Base-by-base conservation (phyloP, 2,113 vertebrate species). In the Pipra filicauda region DNA sequence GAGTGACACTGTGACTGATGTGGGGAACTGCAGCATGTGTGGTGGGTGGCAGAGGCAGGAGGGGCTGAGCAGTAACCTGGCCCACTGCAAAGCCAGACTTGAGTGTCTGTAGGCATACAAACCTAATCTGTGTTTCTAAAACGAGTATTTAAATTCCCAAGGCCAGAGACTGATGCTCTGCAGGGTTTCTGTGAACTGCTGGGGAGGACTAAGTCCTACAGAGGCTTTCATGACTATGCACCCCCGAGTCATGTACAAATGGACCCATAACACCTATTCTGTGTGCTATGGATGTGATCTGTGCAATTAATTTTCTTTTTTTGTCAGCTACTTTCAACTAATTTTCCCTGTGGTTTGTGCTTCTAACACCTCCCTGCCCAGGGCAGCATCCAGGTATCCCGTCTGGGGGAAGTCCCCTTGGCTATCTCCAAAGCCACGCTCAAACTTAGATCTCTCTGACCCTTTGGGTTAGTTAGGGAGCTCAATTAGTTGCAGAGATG, bases 21-120 rank as follows among this genome's bases (percentile, higher is more conserved):
- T 0, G 0, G 52, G 66, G 49, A 66, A 1, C 30, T 31, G 51
- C 30, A 22, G 37, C 1, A 1, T 6, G 17, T 12, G 27, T 31
- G 37, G 12, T 26, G 23, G 41, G 37, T 3, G 6, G 48, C 44
- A 58, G 51, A 74, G 74, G 31, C 73, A 51, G 51, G 83, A 35
- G 79, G 30, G 51, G 44, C 73, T 51, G 43, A 74, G 65, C 39
- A 79, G 58, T 28, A 17, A 39, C 49, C 66, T 65, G 72, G 26
- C n/a, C n/a, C 41, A 1, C 78, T 46, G 54, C 62, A 57, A 33
- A 3, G 7, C 21, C 4, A 13, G 24, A 22, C 27, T 24, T 69
- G 1, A 0, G 13, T 35, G 8, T 69, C 41, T 61, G 22, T 18
- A 18, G 49, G 49, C 31, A 48, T 46, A 55, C 30, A 49, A 49